Base-by-base conservation (phyloP, 2,797 vertebrate species). In the Siniperca obscura region DNA sequence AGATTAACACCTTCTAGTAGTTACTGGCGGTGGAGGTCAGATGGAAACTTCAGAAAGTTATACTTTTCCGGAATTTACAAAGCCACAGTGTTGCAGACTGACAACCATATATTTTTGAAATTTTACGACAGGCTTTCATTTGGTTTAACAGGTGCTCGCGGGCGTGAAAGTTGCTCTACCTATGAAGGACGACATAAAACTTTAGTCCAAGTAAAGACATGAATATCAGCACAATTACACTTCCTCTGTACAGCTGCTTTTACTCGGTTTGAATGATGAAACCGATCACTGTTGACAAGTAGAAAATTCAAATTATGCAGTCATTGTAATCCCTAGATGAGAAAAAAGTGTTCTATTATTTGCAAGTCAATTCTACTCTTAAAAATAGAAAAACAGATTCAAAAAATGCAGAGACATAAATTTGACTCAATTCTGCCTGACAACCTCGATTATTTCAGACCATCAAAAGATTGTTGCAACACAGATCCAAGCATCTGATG, bases 401-500 rank as follows among this genome's bases (percentile, higher is more conserved):
- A 59, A 61, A 42, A 80, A 80, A 27, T 6, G 16, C 65, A 57
- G 71, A 77, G 72, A 70, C 46, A 76, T 67, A 25, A 79, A 62
- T 74, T 52, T 48, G 30, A 48, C 21, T 40, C 3, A 4, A 9
- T 67, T 70, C 68, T 42, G 11, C 44, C 70, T 36, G 70, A 79
- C 64, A 74, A 14, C 38, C 8, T 73, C 11, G 16, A 81, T 75
- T 59, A 65, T 71, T 72, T 76, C 34, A 53, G 65, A 46, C 69
- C 27, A 46, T 68, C 62, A 53, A 21, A 44, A 50, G 72, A 73
- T 38, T 30, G 40, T 56, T 16, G 42, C 38, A 25, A 27, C 36
- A 62, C 34, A 19, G 62, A 59, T 74, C 62, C 67, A 74, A 84
- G 34, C 65, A 6, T 38, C 57, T 71, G 68, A 83, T 85, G 82